Base-by-base conservation (phyloP, 2,797 vertebrate species). In the Urosaurus nigricauda region DNA sequence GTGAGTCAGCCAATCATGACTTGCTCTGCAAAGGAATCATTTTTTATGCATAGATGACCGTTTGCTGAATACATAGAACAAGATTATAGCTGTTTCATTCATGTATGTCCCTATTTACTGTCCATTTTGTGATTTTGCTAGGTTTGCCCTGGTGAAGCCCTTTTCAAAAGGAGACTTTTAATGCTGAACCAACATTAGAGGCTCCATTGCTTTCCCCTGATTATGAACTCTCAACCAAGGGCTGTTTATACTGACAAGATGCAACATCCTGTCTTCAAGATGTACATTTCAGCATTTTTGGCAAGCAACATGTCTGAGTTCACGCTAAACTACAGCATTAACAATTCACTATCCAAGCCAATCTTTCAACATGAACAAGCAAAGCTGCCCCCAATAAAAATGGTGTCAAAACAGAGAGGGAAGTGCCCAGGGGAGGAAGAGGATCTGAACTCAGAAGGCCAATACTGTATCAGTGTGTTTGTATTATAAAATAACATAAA, bases 301-400 rank as follows among this genome's bases (percentile, higher is more conserved):
- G 91, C 95, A 93, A 89, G 68, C 92, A 78, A 75, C 73, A 17
- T 0, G 4, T 83, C 84, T 79, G 51, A 73, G 82, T 81, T 83
- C 87, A 91, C 92, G 91, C 93, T 93, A 91, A 94, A 86, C 91
- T 92, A 91, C 73, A 58, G 88, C 94, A 94, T 95, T 94, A 95
- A 95, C 92, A 92, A 95, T 95, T 95, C 91, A 94, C 91, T 79
- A 93, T 91, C 87, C 90, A 91, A 92, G 82, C 91, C 91, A 92
- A 88, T 96, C 92, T 92, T 95, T 93, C 91, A 91, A 90, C 91
- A 88, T 78, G 83, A 94, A 95, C 90, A 93, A 94, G 91, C 88
- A 90, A 93, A 94, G 89, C 88, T 1, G 77, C 83, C 90, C 82
- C 90, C 68, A 70, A 68, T 75, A 74, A 90, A 93, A 93, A 88